Evolutionary conservation across 1,140 invertebrate genomes (phyloP).

Genomic region (Drosophila watanabei): DNA sequence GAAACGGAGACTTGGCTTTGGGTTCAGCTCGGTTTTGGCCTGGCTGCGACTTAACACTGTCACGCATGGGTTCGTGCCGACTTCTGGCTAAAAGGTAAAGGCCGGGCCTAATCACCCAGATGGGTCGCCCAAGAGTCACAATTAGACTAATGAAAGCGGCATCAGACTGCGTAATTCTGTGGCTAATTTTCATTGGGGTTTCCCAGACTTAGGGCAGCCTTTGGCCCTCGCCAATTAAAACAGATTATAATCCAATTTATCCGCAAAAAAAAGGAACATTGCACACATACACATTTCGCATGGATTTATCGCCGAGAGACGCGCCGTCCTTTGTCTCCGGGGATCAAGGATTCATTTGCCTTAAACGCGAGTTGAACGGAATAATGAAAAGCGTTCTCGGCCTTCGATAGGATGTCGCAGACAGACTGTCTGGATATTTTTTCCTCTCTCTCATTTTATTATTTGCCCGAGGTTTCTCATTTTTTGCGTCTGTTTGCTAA

Average conservation of each 20-base stretch:
- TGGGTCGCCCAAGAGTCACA: constrained; percentile 69
- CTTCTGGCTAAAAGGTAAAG: constrained; percentile 56
- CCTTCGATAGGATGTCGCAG: constrained; percentile 54
- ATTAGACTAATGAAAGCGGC: constrained; percentile 82
- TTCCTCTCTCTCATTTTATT: constrained; percentile 25
- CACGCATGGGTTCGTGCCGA: constrained; percentile 76
- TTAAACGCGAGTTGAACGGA: constrained; percentile 52
- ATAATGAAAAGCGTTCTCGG: constrained; percentile 64
- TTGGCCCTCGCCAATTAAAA: constrained; percentile 77
- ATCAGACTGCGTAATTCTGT: constrained; percentile 77
- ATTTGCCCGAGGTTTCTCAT: constrained; percentile 25
- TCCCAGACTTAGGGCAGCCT: constrained; percentile 27
- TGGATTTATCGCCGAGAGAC: constrained; percentile 57
- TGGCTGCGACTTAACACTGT: constrained; percentile 73
- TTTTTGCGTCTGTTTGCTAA: constrained; percentile 40
- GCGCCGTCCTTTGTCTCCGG: constrained; percentile 28
- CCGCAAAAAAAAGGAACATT: constrained; percentile 46
- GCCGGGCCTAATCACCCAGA: constrained; percentile 67
- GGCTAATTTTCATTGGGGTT: constrained; percentile 64
- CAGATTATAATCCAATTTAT: constrained; percentile 82
- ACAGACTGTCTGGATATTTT: constrained; percentile 40
- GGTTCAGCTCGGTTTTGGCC: background rate
- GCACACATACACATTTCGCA: constrained; percentile 57
- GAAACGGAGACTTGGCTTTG: background rate
- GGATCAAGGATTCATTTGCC: constrained; percentile 54